Percentiles rank a stretch among this genome's conserved stretches.
phyloP scores from a whole-genome alignment of 1,140 invertebrate species.

The Drosophila sucinea region DNA sequence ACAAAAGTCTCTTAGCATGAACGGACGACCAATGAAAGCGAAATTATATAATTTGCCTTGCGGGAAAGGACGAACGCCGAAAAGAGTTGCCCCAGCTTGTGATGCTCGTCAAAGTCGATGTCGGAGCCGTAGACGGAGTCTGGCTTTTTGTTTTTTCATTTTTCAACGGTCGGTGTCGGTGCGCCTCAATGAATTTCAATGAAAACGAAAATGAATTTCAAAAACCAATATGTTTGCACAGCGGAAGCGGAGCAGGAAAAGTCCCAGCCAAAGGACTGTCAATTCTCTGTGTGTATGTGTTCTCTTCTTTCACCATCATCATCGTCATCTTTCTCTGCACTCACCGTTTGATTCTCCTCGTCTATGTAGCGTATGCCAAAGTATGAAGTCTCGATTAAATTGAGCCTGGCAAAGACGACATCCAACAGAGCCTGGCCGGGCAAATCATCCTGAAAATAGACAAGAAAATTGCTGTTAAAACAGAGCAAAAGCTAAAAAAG shows the following conservation, averaged over 20 bases:
- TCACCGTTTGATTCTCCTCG: slow-evolving; percentile 94
- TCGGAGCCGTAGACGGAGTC: neutral
- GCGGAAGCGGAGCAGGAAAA: slow-evolving; percentile 21
- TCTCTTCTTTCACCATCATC: neutral
- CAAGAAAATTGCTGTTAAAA: slow-evolving; percentile 82
- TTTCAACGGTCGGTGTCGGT: slow-evolving; percentile 43
- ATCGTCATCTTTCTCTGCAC: slow-evolving; percentile 49
- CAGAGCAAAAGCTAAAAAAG: slow-evolving; percentile 53
- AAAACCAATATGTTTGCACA: slow-evolving; percentile 74
- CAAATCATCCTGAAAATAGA: slow-evolving; percentile 90
- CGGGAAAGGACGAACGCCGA: slow-evolving; percentile 42
- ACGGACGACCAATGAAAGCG: slow-evolving; percentile 53
- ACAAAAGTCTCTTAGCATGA: too few species aligned
- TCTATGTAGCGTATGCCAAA: slow-evolving; percentile 96
- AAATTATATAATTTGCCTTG: slow-evolving; percentile 66
- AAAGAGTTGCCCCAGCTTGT: slow-evolving; percentile 48
- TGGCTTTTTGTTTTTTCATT: slow-evolving; percentile 51
- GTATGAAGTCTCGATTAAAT: slow-evolving; percentile 95
- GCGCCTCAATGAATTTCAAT: slow-evolving; percentile 77
- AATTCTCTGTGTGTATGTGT: neutral
- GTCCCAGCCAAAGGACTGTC: neutral
- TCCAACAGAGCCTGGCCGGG: slow-evolving; percentile 93
- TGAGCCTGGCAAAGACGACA: slow-evolving; percentile 94
- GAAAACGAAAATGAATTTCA: slow-evolving; percentile 82
- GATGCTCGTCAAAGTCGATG: neutral